A percentile compares a stretch with the other conserved stretches of the same genome.
Evolutionary conservation across 37 sponge, comb jelly and placozoan genomes (phyloP).

Genomic region (Diacarnus erythraeanus): DNA sequence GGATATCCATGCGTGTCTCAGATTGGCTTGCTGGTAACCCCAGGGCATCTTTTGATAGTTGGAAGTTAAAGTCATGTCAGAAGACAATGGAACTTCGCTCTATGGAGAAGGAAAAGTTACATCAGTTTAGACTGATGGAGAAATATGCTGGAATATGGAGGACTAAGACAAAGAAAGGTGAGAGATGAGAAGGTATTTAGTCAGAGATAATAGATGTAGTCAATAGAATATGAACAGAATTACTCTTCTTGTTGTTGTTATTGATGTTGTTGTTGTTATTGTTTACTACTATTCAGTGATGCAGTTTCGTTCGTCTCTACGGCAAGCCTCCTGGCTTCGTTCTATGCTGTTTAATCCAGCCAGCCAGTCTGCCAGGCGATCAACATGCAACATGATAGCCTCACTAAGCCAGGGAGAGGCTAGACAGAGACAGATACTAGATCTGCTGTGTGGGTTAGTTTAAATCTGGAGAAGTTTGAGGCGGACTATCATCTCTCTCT

Average conservation of each 20-base stretch:
- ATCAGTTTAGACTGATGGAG: conserved; percentile 41
- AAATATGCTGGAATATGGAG: conserved; percentile 71
- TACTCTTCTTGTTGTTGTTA: not conserved
- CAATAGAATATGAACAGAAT: not conserved
- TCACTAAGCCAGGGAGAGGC: conserved; percentile 67
- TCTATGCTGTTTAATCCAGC: conserved; percentile 84
- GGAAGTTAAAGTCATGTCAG: conserved; percentile 30
- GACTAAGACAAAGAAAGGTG: conserved; percentile 47
- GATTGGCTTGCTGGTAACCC: conserved; percentile 56
- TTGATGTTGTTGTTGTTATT: not conserved
- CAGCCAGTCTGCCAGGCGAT: conserved; percentile 58
- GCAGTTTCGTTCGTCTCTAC: conserved; percentile 40
- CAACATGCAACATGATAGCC: conserved; percentile 63
- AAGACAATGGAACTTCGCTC: not conserved
- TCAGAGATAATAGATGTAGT: not conserved
- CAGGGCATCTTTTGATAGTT: conserved; percentile 32
- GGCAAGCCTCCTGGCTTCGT: conserved; percentile 77
- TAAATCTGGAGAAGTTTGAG: too few relatives aligned
- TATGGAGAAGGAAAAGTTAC: conserved; percentile 28
- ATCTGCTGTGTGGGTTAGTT: conserved; percentile 77
- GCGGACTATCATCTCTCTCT: too few relatives aligned
- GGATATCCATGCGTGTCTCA: conserved; percentile 9
- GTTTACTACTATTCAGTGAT: not conserved
- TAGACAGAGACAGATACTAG: conserved; percentile 67
- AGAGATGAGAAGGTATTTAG: not conserved